A percentile compares a stretch with the other conserved stretches of the same genome.
These are phyloP conservation scores for Thera britannica DNA, from an alignment of 2,888 invertebrate genomes.

Conservation along the genomic window DNA sequence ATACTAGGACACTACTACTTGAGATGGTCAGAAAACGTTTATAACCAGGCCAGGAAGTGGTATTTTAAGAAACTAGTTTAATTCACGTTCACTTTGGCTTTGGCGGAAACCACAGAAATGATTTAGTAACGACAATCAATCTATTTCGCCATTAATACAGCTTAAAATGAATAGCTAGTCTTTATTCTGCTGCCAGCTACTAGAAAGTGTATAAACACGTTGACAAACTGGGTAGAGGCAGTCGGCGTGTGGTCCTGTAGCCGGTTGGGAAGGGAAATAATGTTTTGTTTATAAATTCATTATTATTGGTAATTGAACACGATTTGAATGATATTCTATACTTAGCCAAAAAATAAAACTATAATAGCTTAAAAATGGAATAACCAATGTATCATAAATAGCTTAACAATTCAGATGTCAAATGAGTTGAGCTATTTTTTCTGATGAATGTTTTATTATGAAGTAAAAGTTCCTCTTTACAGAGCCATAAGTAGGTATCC, in stretches of 20 bases:
- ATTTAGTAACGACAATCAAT: background rate
- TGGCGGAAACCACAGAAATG: background rate
- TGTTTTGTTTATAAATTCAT: conserved; percentile 22
- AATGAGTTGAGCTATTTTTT: background rate
- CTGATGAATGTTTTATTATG: too few relatives aligned
- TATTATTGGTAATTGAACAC: conserved; percentile 20
- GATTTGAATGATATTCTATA: conserved; percentile 10
- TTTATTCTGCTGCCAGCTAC: background rate
- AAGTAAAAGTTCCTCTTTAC: too few relatives aligned
- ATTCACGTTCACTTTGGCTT: too few relatives aligned
- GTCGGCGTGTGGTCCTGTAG: conserved; percentile 26
- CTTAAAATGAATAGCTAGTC: background rate
- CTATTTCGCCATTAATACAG: background rate
- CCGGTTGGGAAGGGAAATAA: conserved; percentile 15
- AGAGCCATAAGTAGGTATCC: too few relatives aligned
- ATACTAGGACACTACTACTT: too few relatives aligned
- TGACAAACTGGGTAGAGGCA: conserved; percentile 9
- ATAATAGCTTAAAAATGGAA: too few relatives aligned
- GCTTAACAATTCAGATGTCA: too few relatives aligned
- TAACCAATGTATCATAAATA: too few relatives aligned
- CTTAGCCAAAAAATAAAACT: background rate
- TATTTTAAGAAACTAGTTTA: too few relatives aligned
- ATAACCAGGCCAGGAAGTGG: too few relatives aligned
- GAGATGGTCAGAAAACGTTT: too few relatives aligned
- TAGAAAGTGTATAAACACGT: conserved; percentile 6